phyloP scores from a whole-genome alignment of 1,140 invertebrate genomes.

The Drosophila mayri region DNA sequence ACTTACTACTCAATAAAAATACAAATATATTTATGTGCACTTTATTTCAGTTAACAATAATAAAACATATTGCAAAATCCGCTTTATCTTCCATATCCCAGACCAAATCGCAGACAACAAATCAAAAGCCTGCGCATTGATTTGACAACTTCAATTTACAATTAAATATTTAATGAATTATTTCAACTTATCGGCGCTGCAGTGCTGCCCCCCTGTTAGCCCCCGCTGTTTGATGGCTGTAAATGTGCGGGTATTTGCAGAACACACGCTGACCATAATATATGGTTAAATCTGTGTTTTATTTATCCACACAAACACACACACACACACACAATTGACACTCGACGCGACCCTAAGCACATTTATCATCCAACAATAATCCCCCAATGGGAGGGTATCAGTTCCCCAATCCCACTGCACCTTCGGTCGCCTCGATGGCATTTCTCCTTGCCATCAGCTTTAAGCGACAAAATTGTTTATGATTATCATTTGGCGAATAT shows the following conservation, averaged over 20 bases:
- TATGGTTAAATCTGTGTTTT: constrained; percentile 72
- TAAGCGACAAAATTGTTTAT: constrained; percentile 71
- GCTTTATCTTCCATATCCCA: background rate
- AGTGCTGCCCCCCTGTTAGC: background rate
- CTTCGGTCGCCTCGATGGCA: constrained; percentile 13
- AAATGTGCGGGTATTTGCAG: constrained; percentile 42
- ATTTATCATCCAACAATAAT: constrained; percentile 71
- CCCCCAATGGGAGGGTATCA: constrained; percentile 37
- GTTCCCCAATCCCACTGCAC: constrained; percentile 1
- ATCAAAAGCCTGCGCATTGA: constrained; percentile 28
- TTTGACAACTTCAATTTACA: constrained; percentile 48
- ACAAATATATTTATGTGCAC: background rate
- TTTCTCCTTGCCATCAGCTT: constrained; percentile 40
- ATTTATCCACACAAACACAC: constrained; percentile 69
- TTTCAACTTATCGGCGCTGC: constrained; percentile 29
- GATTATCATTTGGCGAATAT: constrained; percentile 74
- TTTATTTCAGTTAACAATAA: background rate
- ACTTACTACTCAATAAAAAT: background rate
- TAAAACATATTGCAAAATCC: constrained; percentile 3
- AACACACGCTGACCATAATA: constrained; percentile 56
- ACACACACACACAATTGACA: constrained; percentile 72
- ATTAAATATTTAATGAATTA: constrained; percentile 44
- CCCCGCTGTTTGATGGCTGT: constrained; percentile 1
- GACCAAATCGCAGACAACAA: constrained; percentile 22
- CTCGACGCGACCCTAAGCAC: constrained; percentile 67